Conservation (phyloP, 2,797 vertebrate species). For the Naso thynnoides region DNA sequence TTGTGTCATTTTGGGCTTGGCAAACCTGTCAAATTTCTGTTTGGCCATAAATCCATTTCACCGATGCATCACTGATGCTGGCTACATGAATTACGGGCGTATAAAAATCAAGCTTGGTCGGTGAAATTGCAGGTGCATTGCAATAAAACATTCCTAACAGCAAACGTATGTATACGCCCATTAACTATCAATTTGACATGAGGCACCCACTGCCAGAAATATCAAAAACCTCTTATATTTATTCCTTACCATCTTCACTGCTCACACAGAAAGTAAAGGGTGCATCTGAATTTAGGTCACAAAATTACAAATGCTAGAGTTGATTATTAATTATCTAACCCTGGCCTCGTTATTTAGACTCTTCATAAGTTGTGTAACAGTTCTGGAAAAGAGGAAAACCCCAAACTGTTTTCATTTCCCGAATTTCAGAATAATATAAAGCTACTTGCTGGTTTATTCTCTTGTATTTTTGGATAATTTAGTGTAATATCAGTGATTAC, state of each 20-base stretch:
- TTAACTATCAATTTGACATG: background rate
- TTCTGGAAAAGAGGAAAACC: background rate
- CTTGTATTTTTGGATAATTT: background rate
- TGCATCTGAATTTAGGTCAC: background rate
- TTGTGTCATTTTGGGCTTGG: background rate
- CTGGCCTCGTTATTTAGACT: background rate
- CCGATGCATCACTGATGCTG: background rate
- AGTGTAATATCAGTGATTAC: background rate
- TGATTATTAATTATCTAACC: background rate
- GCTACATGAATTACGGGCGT: background rate
- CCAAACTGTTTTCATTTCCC: background rate
- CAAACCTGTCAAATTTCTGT: background rate
- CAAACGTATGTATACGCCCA: background rate
- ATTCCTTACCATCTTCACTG: background rate
- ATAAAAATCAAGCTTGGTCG: too few species aligned
- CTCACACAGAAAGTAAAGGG: background rate
- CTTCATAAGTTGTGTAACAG: background rate
- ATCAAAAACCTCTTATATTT: background rate
- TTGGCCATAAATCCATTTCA: background rate
- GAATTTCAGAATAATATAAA: background rate
- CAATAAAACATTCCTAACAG: background rate
- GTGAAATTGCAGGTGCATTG: too few species aligned
- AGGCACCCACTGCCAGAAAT: background rate
- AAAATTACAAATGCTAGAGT: background rate
- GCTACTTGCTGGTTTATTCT: background rate